Evolutionary conservation across 2,888 invertebrate species (phyloP), one percentile per base, ranked within the genome.

Genomic region (Cosmia pyralina): DNA sequence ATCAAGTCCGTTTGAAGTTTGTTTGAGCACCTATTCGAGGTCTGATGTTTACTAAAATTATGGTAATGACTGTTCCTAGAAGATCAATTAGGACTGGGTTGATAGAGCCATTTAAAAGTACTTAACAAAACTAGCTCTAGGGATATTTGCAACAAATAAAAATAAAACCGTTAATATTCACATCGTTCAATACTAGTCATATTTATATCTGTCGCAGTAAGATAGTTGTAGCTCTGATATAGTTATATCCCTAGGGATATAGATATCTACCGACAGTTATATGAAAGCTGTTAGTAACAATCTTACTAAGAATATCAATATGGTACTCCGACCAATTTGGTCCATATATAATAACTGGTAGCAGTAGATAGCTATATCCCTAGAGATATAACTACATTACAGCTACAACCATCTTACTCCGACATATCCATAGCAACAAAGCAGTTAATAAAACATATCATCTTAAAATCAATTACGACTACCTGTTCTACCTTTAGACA

Each of bases 401-500:
- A 3, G 28, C 28, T 28, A 28, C 28, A 28, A 2, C 28, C 28
- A 28, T 28, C 28, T 28, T 28, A 28, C 28, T 28, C 2, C 28
- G 28, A 28, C 28, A 28, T 28, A 19, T 19, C n/a, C 5, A n/a
- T 10, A 55, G 8, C 34, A 22, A 58, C 52, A 63, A 63, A 69
- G 66, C 58, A 59, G 19, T 67, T 74, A 10, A 63, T 72, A 65
- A 50, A 55, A 65, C 28, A 48, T 75, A 38, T 69, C 58, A 69
- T 71, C 38, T 60, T 58, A 72, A 74, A 83, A 77, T 76, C 73
- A 77, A 82, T 85, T 62, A 71, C 46, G 53, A 46, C 58, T 77
- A 85, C 74, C 77, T 79, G 67, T 38, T 72, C 28, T 79, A 68
- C 48, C 75, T 79, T 81, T 63, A 71, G 65, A 83, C 65, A 77